Conservation (phyloP, 2,888 invertebrate genomes). For the Hydrotaea diabolus region DNA sequence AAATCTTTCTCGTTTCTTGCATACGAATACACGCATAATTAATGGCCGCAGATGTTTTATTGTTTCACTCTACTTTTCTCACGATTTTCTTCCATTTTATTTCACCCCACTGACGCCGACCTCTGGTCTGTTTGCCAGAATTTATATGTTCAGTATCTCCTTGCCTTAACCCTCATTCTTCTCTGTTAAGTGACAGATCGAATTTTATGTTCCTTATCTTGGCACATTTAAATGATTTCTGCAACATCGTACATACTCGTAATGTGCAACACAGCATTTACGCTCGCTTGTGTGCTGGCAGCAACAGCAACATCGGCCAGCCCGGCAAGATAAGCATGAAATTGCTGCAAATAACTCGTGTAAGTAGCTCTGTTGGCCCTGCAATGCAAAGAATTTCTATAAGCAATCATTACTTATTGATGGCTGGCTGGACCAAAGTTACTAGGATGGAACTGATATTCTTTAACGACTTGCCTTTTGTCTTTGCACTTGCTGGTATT, state of each 20-base stretch:
- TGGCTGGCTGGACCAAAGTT: not conserved
- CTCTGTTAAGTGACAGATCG: too few species aligned
- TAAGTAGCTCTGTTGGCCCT: not conserved
- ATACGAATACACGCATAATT: not conserved
- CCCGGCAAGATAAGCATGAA: not conserved
- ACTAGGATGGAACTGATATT: not conserved
- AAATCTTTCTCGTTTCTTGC: too few species aligned
- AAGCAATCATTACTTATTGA: too few species aligned
- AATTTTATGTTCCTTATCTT: too few species aligned
- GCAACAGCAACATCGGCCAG: too few species aligned
- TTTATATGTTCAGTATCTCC: not conserved
- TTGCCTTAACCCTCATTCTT: too few species aligned
- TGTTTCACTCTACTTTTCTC: not conserved
- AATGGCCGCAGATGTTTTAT: conserved; percentile 27
- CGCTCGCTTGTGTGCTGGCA: too few species aligned
- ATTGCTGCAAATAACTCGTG: not conserved
- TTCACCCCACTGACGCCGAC: not conserved
- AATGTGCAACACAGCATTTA: not conserved
- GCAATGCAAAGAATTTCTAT: not conserved
- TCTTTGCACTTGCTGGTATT: too few species aligned
- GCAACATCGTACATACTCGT: not conserved
- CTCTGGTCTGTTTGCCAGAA: not conserved
- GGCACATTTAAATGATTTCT: not conserved
- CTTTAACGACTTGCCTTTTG: not conserved
- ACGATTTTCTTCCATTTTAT: conserved; percentile 13